These are phyloP conservation scores for Camelus dromedarius DNA, from an alignment of 2,113 vertebrate genomes.

Conservation along the genomic window DNA sequence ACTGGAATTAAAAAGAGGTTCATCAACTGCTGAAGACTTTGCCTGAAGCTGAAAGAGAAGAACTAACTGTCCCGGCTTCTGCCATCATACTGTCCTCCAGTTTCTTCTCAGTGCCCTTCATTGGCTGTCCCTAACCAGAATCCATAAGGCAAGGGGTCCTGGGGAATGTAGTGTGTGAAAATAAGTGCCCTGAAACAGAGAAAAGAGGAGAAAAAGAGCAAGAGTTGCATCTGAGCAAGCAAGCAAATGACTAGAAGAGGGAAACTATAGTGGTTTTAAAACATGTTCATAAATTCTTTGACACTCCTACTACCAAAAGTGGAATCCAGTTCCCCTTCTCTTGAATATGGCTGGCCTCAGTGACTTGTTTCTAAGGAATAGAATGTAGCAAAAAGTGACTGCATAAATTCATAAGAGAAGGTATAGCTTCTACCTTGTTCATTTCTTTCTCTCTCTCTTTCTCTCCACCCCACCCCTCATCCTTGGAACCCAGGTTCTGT, in stretches of 20 bases:
- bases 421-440: neutral
- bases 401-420: neutral
- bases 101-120: neutral
- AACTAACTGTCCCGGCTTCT: neutral
- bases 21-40: neutral
- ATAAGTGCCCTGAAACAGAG: neutral
- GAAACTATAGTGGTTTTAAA: neutral
- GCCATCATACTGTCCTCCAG: neutral
- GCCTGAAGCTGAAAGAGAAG: neutral
- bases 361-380: slow-evolving; percentile 19
- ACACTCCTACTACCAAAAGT: neutral
- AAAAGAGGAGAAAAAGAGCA: neutral
- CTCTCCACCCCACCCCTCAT: neutral
- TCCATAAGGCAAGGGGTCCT: neutral
- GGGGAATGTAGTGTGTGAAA: neutral
- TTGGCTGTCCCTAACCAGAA: neutral
- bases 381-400: neutral
- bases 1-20: neutral
- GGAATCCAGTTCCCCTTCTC: neutral
- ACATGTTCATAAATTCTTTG: slow-evolving; percentile 28
- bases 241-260: slow-evolving; percentile 10
- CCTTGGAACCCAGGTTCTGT: neutral
- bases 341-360: neutral
- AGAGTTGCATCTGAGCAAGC: neutral
- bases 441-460: neutral